These are phyloP conservation scores for Ylistrum balloti DNA, from an alignment of 1,140 invertebrate genomes.

Conservation along the genomic window DNA sequence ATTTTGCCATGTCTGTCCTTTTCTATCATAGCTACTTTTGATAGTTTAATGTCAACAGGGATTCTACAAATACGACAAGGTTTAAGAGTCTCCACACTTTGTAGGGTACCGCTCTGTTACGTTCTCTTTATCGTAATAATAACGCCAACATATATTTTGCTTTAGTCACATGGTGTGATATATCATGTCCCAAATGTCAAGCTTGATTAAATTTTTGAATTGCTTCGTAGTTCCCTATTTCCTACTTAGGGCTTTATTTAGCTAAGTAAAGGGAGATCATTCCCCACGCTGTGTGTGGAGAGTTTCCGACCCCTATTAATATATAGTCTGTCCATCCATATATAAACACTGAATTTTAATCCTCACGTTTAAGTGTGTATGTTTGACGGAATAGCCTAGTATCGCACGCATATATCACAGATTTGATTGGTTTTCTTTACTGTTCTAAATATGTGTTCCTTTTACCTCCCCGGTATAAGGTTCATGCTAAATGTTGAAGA, in stretches of 20 bases:
- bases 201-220: slow-evolving; percentile 5
- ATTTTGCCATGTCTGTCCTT: no score
- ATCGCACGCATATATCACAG: slow-evolving; percentile 26
- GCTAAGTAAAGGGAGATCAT: not conserved
- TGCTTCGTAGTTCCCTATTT: not conserved
- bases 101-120: no score
- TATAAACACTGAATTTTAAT: slow-evolving; percentile 23
- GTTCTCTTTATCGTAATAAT: no score
- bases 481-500: not conserved
- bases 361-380: slow-evolving; percentile 38
- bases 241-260: not conserved
- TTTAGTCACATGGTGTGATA: not conserved
- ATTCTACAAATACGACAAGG: no score
- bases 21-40: no score
- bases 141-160: not conserved
- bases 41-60: no score
- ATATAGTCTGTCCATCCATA: not conserved
- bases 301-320: slow-evolving; percentile 3
- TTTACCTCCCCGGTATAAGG: slow-evolving; percentile 22
- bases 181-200: not conserved
- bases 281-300: not conserved
- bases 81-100: no score
- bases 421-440: slow-evolving; percentile 30
- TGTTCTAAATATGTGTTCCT: not conserved
- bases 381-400: slow-evolving; percentile 37